Percentiles rank a stretch among this genome's conserved stretches.
These are phyloP conservation scores for Paralichthys olivaceus DNA, from an alignment of 2,113 vertebrate genomes.

Conservation along the genomic window DNA sequence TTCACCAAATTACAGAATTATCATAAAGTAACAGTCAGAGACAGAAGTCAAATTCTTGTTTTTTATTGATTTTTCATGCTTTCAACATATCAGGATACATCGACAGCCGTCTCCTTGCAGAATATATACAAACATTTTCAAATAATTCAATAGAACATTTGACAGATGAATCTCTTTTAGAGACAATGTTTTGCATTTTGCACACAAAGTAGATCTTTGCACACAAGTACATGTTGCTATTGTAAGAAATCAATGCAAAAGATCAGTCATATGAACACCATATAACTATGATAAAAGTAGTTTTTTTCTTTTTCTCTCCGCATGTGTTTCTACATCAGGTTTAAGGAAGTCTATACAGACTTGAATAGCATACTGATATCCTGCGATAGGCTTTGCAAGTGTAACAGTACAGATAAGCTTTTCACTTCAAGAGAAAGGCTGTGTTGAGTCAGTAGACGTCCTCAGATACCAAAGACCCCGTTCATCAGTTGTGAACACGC, in stretches of 20 bases:
- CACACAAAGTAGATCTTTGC: conserved; percentile 83
- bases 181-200: conserved; percentile 83
- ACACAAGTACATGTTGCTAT: conserved; percentile 81
- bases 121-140: conserved; percentile 74
- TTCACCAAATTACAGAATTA: not conserved
- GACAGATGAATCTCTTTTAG: conserved; percentile 85
- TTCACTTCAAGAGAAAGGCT: conserved; percentile 58
- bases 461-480: conserved; percentile 64
- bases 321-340: conserved; percentile 34
- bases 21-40: not conserved
- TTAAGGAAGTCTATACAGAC: conserved; percentile 77
- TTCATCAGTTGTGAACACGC: conserved; percentile 43
- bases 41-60: not conserved
- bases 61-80: conserved; percentile 75
- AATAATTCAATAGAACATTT: conserved; percentile 87
- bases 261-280: conserved; percentile 80
- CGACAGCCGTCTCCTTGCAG: conserved; percentile 52
- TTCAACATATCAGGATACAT: conserved; percentile 62
- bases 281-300: conserved; percentile 66
- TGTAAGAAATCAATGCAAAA: conserved; percentile 79
- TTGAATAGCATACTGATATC: conserved; percentile 70
- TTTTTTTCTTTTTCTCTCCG: conserved; percentile 19
- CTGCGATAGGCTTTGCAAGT: conserved; percentile 59
- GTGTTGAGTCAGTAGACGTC: conserved; percentile 49
- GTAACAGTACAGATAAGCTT: conserved; percentile 67